phyloP scores from a whole-genome alignment of 2,113 vertebrate genomes.

The Anoura caudifer region DNA sequence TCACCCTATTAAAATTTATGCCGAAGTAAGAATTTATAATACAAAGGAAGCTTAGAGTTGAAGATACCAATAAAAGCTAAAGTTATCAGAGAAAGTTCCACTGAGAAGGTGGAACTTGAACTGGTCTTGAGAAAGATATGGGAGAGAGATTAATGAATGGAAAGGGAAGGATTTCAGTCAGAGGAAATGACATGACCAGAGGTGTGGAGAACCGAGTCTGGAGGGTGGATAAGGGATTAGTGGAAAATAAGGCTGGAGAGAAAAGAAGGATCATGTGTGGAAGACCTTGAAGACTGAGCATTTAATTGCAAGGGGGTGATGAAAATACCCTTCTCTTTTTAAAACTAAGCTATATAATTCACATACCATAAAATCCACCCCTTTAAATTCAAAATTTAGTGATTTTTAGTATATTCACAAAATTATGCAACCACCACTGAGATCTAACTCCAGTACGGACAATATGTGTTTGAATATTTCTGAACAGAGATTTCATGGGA shows the following conservation, averaged over 20 bases:
- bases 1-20: background rate
- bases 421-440: background rate
- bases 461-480: background rate
- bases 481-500: background rate
- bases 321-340: background rate
- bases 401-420: background rate
- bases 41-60: background rate
- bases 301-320: background rate
- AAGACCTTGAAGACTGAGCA: background rate
- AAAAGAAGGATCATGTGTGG: background rate
- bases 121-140: background rate
- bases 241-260: background rate
- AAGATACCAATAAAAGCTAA: background rate
- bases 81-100: background rate
- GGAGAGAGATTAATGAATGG: background rate
- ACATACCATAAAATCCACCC: background rate
- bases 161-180: background rate
- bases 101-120: background rate
- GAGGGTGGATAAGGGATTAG: background rate
- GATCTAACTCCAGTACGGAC: background rate
- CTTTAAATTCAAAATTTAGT: background rate
- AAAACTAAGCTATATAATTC: background rate
- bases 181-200: background rate
- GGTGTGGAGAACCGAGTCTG: background rate
- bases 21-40: background rate